Base-by-base conservation (phyloP, 2,797 vertebrate species). In the Chaunax sp. region DNA sequence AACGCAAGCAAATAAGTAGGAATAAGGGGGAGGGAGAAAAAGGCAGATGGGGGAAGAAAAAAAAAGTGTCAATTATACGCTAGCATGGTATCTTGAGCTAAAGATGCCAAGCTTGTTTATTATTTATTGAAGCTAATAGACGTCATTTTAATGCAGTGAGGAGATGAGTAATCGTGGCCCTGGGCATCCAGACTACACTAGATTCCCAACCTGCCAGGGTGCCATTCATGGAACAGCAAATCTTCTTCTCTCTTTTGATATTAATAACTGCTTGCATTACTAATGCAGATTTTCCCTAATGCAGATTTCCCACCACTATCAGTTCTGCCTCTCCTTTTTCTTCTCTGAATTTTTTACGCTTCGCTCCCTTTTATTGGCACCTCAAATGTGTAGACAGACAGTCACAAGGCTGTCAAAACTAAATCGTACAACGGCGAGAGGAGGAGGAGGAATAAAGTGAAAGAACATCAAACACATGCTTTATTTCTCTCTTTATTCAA, bases 81-180 rank as follows among this genome's bases (percentile, higher is more conserved):
- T 72, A 82, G 73, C 63, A 77, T 64, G 73, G 76, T 77, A 70
- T 68, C 63, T 75, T 51, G 64, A 72, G 73, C 62, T 56, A 81
- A 69, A 75, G 78, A 82, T 75, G 88, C 81, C 81, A 85, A 81
- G 65, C 72, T 79, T 63, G 70, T 89, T 53, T 65, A 83, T 92
- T 89, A 92, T 93, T 93, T 91, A 90, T 88, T 46, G 56, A 80
- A 41, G 69, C 84, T 80, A 93, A 90, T 59, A 83, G 87, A 83
- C 75, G 47, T 56, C 69, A 74, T 77, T 69, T 35, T 85, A 64
- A 89, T 78, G 59, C 68, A 78, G 75, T 26, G 52, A 72, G 53
- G 77, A 79, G 84, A 91, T 87, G 87, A 89, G 68, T 86, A 92
- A 92, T 85, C 71, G 41, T 49, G 75, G 62, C 73, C 80, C 13